phyloP scores from a whole-genome alignment of 2,113 vertebrate species.

The Elephantulus edwardii region DNA sequence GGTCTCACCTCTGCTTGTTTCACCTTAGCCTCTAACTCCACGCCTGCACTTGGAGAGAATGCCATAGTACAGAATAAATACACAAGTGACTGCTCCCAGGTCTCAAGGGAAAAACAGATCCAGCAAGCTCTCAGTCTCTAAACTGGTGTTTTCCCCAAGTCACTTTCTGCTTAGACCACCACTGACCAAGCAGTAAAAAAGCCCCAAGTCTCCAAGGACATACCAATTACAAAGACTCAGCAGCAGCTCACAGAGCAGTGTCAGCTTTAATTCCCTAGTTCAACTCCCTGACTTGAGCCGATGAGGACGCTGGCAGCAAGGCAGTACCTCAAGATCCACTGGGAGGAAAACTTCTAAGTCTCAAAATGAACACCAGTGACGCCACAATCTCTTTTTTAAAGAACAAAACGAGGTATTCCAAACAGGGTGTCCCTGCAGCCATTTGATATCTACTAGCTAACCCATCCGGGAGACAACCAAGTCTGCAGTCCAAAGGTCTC shows the following conservation, averaged over 20 bases:
- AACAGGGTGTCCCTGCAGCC: neutral
- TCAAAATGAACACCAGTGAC: neutral
- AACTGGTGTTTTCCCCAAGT: slow-evolving; percentile 19
- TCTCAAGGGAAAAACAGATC: neutral
- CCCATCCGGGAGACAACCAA: no score
- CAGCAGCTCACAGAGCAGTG: neutral
- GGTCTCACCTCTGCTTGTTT: neutral
- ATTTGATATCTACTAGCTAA: neutral
- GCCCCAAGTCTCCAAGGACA: neutral
- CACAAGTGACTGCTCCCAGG: neutral
- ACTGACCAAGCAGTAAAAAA: neutral
- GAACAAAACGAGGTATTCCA: neutral
- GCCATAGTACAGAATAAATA: neutral
- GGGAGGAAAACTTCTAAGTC: neutral
- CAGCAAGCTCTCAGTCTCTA: neutral
- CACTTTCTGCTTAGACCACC: slow-evolving; percentile 16
- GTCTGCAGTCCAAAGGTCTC: neutral
- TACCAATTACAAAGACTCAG: neutral
- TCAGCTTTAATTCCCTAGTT: neutral
- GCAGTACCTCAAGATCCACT: neutral
- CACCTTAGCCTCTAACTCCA: neutral
- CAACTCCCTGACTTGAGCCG: neutral
- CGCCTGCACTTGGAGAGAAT: neutral
- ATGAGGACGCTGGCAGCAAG: neutral
- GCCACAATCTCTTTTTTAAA: neutral